phyloP scores from a whole-genome alignment of 2,113 vertebrate species.

The Calidris pugnax region DNA sequence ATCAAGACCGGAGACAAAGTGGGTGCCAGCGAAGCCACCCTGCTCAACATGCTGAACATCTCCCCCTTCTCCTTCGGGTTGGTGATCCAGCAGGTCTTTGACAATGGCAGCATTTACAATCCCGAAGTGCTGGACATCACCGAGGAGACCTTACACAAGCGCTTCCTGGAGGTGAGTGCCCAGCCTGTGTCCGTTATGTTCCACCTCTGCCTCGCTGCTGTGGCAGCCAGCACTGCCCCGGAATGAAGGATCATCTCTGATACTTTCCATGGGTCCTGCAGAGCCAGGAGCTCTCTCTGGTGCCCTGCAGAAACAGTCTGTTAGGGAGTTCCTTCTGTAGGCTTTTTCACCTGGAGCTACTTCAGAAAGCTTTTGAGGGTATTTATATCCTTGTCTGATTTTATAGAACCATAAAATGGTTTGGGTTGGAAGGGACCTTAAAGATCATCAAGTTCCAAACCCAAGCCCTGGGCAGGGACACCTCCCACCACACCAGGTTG shows the following conservation, averaged over 20 bases:
- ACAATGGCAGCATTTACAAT: conserved; percentile 97
- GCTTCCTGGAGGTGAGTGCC: conserved; percentile 88
- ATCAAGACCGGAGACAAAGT: conserved; percentile 96
- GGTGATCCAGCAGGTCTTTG: conserved; percentile 97
- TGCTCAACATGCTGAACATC: conserved; percentile 99
- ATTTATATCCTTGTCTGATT: neutral
- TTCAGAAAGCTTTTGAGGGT: neutral
- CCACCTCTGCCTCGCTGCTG: rapidly evolving
- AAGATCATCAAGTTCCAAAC: too few species aligned
- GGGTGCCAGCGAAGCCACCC: conserved; percentile 95
- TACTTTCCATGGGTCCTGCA: neutral
- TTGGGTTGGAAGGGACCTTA: too few species aligned
- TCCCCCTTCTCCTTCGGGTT: conserved; percentile 96
- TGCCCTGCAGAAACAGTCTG: neutral
- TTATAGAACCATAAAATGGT: too few species aligned
- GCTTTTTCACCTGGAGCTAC: neutral
- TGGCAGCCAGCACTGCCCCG: neutral
- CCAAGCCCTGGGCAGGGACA: too few species aligned
- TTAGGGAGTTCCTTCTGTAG: neutral
- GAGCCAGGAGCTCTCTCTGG: neutral
- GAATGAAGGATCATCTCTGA: rapidly evolving
- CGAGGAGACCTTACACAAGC: conserved; percentile 88
- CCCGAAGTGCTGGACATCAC: conserved; percentile 98
- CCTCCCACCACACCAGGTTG: too few species aligned
- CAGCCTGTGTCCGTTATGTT: rapidly evolving